Percentiles rank a stretch among this genome's conserved stretches.
phyloP scores from a whole-genome alignment of 1,140 invertebrate species.

The Tetraneura akinire region DNA sequence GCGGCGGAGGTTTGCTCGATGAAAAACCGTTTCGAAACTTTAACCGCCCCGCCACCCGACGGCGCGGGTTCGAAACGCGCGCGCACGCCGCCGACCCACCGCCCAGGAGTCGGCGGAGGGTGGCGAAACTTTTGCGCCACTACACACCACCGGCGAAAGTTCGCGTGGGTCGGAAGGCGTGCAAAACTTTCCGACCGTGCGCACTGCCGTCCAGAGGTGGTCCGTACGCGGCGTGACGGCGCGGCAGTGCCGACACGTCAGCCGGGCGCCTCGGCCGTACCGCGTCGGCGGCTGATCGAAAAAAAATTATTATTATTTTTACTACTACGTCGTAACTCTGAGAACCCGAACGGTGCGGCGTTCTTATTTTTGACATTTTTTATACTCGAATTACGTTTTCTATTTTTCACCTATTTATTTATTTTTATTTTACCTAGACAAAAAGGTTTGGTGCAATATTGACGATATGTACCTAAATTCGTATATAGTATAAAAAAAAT shows the following conservation, averaged over 20 bases:
- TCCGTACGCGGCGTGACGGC: slow-evolving; percentile 29
- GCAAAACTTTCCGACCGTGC: slow-evolving; percentile 50
- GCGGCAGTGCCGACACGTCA: slow-evolving; percentile 44
- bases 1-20: slow-evolving; percentile 40
- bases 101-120: background rate
- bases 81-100: background rate
- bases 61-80: background rate
- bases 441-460: too few relatives aligned
- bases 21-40: slow-evolving; percentile 51
- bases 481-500: too few relatives aligned
- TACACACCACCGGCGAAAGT: slow-evolving; percentile 33
- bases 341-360: background rate
- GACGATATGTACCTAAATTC: too few relatives aligned
- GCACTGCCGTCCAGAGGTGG: slow-evolving; percentile 46
- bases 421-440: too few relatives aligned
- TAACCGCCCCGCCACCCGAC: background rate
- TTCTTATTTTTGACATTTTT: background rate
- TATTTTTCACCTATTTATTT: too few relatives aligned
- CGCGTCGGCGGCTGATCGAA: background rate
- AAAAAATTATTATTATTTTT: background rate
- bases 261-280: slow-evolving; percentile 38
- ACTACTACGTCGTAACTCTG: background rate
- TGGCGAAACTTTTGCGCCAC: slow-evolving; percentile 46
- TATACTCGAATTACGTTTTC: background rate
- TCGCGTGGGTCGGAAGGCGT: slow-evolving; percentile 51